Evolutionary conservation across 2,888 invertebrate species (phyloP).

Genomic region (Linhomoeus sp.): DNA sequence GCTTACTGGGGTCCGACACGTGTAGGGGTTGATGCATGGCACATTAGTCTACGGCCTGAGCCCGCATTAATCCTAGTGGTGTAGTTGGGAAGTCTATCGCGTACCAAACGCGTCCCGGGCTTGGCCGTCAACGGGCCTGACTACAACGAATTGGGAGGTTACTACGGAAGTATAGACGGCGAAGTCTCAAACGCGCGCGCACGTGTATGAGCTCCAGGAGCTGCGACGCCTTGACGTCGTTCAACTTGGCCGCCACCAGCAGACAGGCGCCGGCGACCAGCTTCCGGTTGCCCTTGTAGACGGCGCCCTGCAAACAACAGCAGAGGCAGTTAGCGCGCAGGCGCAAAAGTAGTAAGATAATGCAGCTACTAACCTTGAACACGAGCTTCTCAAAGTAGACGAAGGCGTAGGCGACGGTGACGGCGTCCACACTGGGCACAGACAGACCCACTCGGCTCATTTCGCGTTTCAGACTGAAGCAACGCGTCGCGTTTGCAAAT

Average conservation of each 20-base stretch:
- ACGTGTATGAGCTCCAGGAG: slow-evolving; percentile 73
- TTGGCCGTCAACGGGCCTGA: too few relatives aligned
- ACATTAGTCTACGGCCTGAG: too few relatives aligned
- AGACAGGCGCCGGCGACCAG: slow-evolving; percentile 84
- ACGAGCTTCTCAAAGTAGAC: slow-evolving; percentile 97
- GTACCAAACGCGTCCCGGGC: too few relatives aligned
- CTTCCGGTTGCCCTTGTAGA: slow-evolving; percentile 85
- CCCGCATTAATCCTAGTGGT: too few relatives aligned
- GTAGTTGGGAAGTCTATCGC: too few relatives aligned
- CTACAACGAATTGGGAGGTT: too few relatives aligned
- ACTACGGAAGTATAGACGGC: too few relatives aligned
- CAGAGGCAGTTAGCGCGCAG: too few relatives aligned
- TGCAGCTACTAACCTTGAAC: slow-evolving; percentile 38
- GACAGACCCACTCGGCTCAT: slow-evolving; percentile 38
- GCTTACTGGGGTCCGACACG: too few relatives aligned
- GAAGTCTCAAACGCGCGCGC: too few relatives aligned
- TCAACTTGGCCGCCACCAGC: slow-evolving; percentile 78
- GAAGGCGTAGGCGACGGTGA: slow-evolving; percentile 84
- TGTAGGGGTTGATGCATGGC: too few relatives aligned
- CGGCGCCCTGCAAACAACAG: slow-evolving; percentile 39
- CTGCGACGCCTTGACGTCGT: slow-evolving; percentile 77
- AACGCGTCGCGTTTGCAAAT: not conserved
- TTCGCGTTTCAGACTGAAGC: slow-evolving; percentile 67
- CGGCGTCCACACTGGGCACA: slow-evolving; percentile 52
- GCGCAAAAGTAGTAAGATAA: too few relatives aligned